Evolutionary conservation across 2,888 invertebrate species (phyloP).

Genomic region (Pandemis heparana): DNA sequence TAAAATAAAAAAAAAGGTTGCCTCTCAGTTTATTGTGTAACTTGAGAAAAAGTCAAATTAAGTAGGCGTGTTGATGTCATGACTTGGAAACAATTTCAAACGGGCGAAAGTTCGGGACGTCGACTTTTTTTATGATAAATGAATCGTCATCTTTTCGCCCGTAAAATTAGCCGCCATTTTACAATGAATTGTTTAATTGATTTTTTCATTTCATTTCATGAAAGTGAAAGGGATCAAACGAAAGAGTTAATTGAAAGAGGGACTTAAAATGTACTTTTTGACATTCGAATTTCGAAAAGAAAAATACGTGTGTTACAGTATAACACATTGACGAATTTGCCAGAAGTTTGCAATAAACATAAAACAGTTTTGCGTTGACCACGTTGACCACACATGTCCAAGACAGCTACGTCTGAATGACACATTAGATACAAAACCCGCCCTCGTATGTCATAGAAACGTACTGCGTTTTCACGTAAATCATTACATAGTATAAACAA

Average conservation of each 20-base stretch:
- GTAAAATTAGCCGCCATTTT: slow-evolving; percentile 39
- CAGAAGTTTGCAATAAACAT: too few relatives aligned
- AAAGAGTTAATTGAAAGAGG: not conserved
- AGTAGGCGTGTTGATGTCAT: slow-evolving; percentile 62
- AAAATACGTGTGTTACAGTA: too few relatives aligned
- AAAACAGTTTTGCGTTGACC: too few relatives aligned
- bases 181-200: slow-evolving; percentile 30
- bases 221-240: not conserved
- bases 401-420: too few relatives aligned
- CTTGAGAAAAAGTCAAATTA: slow-evolving; percentile 63
- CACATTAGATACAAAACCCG: too few relatives aligned
- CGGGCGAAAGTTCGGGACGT: slow-evolving; percentile 51
- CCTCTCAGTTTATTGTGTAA: slow-evolving; percentile 62
- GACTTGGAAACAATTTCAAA: slow-evolving; percentile 58
- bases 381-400: too few relatives aligned
- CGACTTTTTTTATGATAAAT: slow-evolving; percentile 47
- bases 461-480: too few relatives aligned
- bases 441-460: too few relatives aligned
- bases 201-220: slow-evolving; percentile 4
- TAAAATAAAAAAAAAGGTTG: slow-evolving; percentile 63
- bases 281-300: too few relatives aligned
- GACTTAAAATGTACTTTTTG: too few relatives aligned
- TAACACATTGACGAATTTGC: too few relatives aligned
- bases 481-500: too few relatives aligned
- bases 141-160: slow-evolving; percentile 29